phyloP scores from a whole-genome alignment of 2,888 invertebrate species.

The Eristalis arbustorum region DNA sequence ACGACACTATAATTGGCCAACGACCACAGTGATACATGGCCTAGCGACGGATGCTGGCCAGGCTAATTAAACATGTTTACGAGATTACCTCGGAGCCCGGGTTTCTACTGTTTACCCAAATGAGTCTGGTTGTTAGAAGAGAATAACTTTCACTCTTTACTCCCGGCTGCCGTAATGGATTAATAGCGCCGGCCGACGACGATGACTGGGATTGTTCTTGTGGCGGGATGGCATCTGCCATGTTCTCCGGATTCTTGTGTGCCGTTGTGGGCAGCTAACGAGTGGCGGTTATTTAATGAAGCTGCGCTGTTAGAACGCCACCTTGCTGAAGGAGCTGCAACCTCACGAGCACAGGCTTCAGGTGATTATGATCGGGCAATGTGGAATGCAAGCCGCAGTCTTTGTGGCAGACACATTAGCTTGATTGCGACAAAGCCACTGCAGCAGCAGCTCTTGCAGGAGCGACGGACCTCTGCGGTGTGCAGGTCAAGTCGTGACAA shows the following conservation, averaged over 20 bases:
- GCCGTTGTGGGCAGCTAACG: neutral
- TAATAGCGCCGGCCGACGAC: neutral
- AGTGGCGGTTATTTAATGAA: neutral
- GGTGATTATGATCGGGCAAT: neutral
- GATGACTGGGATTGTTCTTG: neutral
- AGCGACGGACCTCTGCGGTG: neutral
- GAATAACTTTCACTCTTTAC: conserved; percentile 60
- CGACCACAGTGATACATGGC: neutral
- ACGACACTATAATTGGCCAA: conserved; percentile 19
- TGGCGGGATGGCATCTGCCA: neutral
- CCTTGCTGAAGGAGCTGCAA: neutral
- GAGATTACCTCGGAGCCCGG: conserved; percentile 27
- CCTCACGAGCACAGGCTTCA: neutral
- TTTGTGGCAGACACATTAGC: neutral
- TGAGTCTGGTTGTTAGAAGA: conserved; percentile 30
- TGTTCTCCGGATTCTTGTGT: neutral
- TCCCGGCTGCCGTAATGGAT: conserved; percentile 11
- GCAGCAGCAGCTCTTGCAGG: neutral
- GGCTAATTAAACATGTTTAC: conserved; percentile 21
- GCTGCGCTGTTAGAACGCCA: neutral
- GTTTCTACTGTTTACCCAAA: conserved; percentile 29
- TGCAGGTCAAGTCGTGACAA: conserved; percentile 60
- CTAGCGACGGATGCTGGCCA: conserved; percentile 18
- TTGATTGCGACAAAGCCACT: conserved; percentile 41
- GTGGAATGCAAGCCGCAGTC: neutral